A percentile compares a stretch with the other conserved stretches of the same genome.
These are phyloP conservation scores for Caenorhabditis zanzibari DNA, from an alignment of 2,888 invertebrate species.

Conservation along the genomic window DNA sequence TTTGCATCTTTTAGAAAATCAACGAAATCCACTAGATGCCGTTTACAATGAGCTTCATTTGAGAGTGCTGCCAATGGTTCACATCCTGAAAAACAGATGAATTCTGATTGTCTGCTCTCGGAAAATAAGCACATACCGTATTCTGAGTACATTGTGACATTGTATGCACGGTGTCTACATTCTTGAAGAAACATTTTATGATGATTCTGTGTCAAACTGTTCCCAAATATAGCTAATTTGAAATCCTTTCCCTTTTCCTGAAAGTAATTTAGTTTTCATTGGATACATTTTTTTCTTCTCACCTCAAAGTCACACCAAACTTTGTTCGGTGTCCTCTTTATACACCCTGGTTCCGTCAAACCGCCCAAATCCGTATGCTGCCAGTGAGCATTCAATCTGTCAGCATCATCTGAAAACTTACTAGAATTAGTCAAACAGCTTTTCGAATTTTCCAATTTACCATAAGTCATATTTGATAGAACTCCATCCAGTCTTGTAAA, in stretches of 20 bases:
- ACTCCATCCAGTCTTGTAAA: constrained; percentile 39
- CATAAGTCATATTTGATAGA: constrained; percentile 39
- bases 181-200: constrained; percentile 56
- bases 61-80: constrained; percentile 33
- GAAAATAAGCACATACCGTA: constrained; percentile 23
- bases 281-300: too few species aligned
- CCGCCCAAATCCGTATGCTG: constrained; percentile 22
- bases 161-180: constrained; percentile 37
- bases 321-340: constrained; percentile 21
- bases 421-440: too few species aligned
- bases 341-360: constrained; percentile 38
- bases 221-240: constrained; percentile 62
- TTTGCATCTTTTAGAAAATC: constrained; percentile 40
- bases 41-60: constrained; percentile 44
- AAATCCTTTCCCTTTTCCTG: constrained; percentile 42
- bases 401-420: constrained; percentile 59
- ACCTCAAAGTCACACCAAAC: constrained; percentile 49
- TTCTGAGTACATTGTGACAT: constrained; percentile 43
- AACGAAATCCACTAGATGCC: constrained; percentile 30
- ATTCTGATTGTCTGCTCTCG: neutral
- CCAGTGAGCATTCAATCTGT: constrained; percentile 36
- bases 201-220: constrained; percentile 58
- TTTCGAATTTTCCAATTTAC: too few species aligned
- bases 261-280: too few species aligned
- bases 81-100: constrained; percentile 16